Evolutionary conservation across 2,797 vertebrate species (phyloP).

Genomic region (Apogon talboti): DNA sequence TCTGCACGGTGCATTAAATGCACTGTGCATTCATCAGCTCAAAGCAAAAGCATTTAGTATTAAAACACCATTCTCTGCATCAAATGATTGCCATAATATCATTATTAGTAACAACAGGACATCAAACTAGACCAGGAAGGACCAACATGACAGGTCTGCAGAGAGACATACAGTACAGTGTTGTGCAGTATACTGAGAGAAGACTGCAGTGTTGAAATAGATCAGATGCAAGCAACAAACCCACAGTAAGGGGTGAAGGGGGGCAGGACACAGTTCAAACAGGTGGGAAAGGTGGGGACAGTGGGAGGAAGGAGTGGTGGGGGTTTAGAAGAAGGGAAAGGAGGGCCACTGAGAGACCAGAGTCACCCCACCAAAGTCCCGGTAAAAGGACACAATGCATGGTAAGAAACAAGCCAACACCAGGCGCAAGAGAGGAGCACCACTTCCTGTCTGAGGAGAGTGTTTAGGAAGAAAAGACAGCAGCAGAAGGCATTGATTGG

Average conservation of each 20-base stretch:
- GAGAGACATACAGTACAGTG: constrained; percentile 75
- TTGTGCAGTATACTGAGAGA: constrained; percentile 69
- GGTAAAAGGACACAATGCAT: constrained; percentile 75
- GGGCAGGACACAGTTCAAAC: constrained; percentile 77
- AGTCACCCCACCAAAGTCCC: constrained; percentile 72
- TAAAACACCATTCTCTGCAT: constrained; percentile 21
- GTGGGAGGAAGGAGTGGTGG: constrained; percentile 10
- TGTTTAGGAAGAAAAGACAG: constrained; percentile 63
- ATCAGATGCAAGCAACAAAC: constrained; percentile 86
- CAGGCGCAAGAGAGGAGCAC: constrained; percentile 63
- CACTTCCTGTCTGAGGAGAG: constrained; percentile 75
- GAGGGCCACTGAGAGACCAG: constrained; percentile 62
- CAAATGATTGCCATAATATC: constrained; percentile 29
- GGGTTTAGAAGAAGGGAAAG: constrained; percentile 19
- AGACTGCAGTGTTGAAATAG: constrained; percentile 75
- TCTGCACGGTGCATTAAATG: constrained; percentile 10
- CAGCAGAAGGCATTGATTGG: constrained; percentile 63
- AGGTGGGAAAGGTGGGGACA: constrained; percentile 59
- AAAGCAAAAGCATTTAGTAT: constrained; percentile 7
- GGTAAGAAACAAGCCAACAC: constrained; percentile 80
- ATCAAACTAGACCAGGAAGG: constrained; percentile 81
- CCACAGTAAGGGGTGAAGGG: constrained; percentile 75
- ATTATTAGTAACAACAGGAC: constrained; percentile 63
- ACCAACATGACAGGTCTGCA: constrained; percentile 83
- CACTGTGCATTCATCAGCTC: constrained; percentile 10